phyloP scores from a whole-genome alignment of 2,797 vertebrate species.

The Phataginus tricuspis region DNA sequence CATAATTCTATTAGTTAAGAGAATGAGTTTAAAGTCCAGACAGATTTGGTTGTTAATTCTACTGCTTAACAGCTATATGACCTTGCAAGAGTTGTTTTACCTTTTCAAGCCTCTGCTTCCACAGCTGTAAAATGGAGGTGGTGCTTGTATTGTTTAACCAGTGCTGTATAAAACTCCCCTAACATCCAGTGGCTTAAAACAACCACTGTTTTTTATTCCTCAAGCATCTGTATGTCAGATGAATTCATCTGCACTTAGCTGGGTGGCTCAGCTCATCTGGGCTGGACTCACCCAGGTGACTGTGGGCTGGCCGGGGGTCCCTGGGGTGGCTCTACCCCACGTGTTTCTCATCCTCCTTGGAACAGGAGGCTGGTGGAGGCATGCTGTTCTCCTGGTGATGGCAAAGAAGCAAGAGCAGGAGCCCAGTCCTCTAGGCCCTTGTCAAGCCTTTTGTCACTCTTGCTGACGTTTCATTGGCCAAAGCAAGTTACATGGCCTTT shows the following conservation, averaged over 20 bases:
- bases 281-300: accelerated
- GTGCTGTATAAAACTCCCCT: background rate
- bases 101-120: background rate
- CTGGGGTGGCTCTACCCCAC: accelerated
- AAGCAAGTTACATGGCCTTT: background rate
- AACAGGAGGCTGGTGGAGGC: background rate
- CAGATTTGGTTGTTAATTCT: background rate
- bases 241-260: background rate
- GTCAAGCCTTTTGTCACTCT: background rate
- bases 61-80: background rate
- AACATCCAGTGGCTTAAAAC: background rate
- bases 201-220: background rate
- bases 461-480: background rate
- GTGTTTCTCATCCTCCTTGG: background rate
- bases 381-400: background rate
- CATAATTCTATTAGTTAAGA: background rate
- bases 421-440: no score
- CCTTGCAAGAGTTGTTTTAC: background rate
- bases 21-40: background rate
- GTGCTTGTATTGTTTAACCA: background rate
- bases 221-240: background rate
- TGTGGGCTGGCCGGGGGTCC: background rate
- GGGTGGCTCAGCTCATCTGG: background rate
- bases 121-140: background rate
- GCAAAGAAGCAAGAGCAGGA: background rate